Percentiles rank a stretch among this genome's conserved stretches.
Conservation (phyloP, 1,140 invertebrate genomes). For the Zeugodacus cucurbitae region DNA sequence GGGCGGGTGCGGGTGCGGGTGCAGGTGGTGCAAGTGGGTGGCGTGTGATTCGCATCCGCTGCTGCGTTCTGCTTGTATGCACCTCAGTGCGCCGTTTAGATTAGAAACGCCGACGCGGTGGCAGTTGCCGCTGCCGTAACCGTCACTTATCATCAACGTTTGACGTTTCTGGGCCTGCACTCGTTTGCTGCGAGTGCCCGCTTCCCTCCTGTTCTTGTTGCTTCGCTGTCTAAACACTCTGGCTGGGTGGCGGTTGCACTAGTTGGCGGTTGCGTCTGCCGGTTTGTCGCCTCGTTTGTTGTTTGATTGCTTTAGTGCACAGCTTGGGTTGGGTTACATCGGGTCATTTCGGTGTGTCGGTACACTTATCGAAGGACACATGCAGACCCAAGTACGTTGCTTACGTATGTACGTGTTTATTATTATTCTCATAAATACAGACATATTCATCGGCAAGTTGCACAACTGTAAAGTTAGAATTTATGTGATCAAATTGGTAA, state of each 20-base stretch:
- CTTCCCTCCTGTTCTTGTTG: not conserved
- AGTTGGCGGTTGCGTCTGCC: not conserved
- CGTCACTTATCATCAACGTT: not conserved
- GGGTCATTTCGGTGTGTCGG: conserved; percentile 25
- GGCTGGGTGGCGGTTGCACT: not conserved
- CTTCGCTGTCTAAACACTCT: not conserved
- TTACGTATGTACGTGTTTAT: not conserved
- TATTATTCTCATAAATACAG: not conserved
- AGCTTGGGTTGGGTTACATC: conserved; percentile 27
- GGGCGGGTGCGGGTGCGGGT: not conserved
- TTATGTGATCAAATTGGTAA: not conserved
- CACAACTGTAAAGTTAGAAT: not conserved
- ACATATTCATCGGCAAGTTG: not conserved
- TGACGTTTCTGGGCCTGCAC: not conserved
- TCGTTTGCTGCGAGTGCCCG: not conserved
- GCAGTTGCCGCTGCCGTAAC: not conserved
- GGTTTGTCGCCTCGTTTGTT: conserved; percentile 2
- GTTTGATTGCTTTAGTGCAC: not conserved
- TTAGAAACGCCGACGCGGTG: not conserved
- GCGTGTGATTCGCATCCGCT: not conserved
- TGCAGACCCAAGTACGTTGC: not conserved
- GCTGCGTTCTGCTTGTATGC: conserved; percentile 1
- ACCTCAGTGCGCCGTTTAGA: not conserved
- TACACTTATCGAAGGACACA: conserved; percentile 35
- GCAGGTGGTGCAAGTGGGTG: not conserved